phyloP scores from a whole-genome alignment of 1,140 invertebrate species.

The Drosophila malerkotliana region DNA sequence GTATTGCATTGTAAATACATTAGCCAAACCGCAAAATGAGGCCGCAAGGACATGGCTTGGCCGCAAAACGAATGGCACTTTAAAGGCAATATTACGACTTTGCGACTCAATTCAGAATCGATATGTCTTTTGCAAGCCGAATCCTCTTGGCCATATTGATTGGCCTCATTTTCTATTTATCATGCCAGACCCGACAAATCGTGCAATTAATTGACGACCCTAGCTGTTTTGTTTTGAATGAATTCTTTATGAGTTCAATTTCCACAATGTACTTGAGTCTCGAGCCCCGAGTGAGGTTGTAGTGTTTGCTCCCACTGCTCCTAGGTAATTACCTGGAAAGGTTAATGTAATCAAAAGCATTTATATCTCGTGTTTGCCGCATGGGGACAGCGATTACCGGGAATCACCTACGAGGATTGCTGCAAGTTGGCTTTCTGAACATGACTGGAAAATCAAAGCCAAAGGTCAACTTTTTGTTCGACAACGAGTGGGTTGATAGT shows the following conservation, averaged over 20 bases:
- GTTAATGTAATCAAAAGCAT: constrained; percentile 21
- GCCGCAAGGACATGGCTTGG: constrained; percentile 1
- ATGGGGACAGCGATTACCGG: neutral
- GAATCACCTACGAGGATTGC: constrained; percentile 1
- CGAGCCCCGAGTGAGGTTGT: neutral
- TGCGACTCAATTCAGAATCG: constrained; percentile 26
- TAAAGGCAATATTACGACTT: neutral
- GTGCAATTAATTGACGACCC: constrained; percentile 33
- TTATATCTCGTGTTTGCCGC: constrained; percentile 10
- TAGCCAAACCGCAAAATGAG: constrained; percentile 37
- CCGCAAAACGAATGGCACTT: constrained; percentile 11
- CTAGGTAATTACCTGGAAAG: constrained; percentile 31
- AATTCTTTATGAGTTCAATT: constrained; percentile 39
- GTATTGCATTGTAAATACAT: constrained; percentile 45
- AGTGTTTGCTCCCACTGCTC: neutral
- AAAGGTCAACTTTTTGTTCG: neutral
- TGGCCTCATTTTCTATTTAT: constrained; percentile 42
- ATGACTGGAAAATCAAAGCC: neutral
- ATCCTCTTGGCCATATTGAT: constrained; percentile 15
- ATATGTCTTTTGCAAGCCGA: constrained; percentile 24
- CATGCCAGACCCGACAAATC: constrained; percentile 10
- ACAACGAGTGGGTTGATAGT: neutral
- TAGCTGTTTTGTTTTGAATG: constrained; percentile 8
- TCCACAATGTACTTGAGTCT: neutral
- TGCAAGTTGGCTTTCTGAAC: neutral